Base-by-base conservation (phyloP, 2,797 vertebrate species). In the Rhinatrema bivittatum region DNA sequence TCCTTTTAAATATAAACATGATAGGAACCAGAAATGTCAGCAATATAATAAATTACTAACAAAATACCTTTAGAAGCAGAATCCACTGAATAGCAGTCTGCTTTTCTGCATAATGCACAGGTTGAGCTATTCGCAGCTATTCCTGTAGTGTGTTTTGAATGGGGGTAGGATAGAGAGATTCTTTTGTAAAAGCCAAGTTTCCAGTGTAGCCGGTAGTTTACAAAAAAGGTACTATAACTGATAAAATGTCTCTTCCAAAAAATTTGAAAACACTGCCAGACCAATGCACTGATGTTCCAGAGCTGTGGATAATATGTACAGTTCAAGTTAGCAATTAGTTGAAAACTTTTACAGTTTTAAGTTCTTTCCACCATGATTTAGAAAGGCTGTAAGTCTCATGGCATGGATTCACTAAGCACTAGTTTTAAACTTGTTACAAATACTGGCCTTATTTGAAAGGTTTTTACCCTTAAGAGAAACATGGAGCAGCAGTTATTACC, bases 181-280 rank as follows among this genome's bases (percentile, higher is more conserved):
- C 45, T 73, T 50, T 70, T 32, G 36, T 53, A 60, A 58, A 78
- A 69, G 64, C 72, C 57, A 62, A 29, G 45, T 73, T 79, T 67
- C 65, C 76, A 72, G 72, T 48, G 63, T 56, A 55, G n/a, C n/a
- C n/a, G n/a, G 56, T 64, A 76, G 66, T 81, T 84, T 80, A 76
- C 62, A 68, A n/a, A 50, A 73, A 65, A 62, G 53, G 37, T 48
- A 61, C 50, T 68, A 55, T 39, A 60, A 68, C 52, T 49, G 59
- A 65, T 61, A 52, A 42, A 55, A 66, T 54, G 39, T 66, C 56
- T 56, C 36, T 56, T 71, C 52, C 39, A 55, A 63, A 64, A 56
- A 62, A 64, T 53, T 74, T 75, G 66, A 37, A 64, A 42, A 59
- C 51, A 43, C 78, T 71, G 62, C 60, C 68, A 72, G 16, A 53